Percentiles rank a stretch among this genome's conserved stretches.
Evolutionary conservation across 1,140 invertebrate species (phyloP).

Genomic region (Drosophila saltans): DNA sequence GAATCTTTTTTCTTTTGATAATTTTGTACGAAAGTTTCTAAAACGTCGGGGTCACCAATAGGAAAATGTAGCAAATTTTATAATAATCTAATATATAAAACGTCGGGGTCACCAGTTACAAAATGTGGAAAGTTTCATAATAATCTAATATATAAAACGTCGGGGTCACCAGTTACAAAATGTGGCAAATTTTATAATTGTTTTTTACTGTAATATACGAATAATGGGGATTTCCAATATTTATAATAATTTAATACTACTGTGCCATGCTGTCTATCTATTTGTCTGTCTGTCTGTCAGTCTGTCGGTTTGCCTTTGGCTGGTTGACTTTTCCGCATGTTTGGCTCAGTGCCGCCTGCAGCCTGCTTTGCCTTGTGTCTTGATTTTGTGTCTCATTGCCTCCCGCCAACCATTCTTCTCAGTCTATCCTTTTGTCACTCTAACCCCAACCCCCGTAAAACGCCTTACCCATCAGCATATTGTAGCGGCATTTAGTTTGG

Average conservation of each 20-base stretch:
- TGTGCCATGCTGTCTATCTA: background rate
- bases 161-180: too few species aligned
- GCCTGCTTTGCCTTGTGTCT: constrained; percentile 29
- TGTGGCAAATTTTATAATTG: background rate
- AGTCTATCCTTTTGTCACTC: too few species aligned
- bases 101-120: too few species aligned
- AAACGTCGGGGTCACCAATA: too few species aligned
- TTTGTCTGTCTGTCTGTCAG: constrained; percentile 9
- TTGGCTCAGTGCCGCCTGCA: constrained; percentile 46
- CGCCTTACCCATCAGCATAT: background rate
- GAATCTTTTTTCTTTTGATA: too few species aligned
- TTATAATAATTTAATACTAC: constrained; percentile 9
- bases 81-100: too few species aligned
- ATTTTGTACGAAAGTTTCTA: too few species aligned
- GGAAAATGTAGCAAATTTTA: too few species aligned
- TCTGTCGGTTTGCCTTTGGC: constrained; percentile 30
- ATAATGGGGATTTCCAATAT: too few species aligned
- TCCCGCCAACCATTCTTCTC: background rate
- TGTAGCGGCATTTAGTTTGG: constrained; percentile 49
- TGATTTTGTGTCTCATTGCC: constrained; percentile 20
- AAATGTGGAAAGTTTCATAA: too few species aligned
- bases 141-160: too few species aligned
- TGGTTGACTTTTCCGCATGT: constrained; percentile 68
- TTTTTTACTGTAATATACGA: too few species aligned
- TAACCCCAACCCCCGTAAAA: background rate